Conservation (phyloP, 2,797 vertebrate genomes). For the Micromesistius poutassou region DNA sequence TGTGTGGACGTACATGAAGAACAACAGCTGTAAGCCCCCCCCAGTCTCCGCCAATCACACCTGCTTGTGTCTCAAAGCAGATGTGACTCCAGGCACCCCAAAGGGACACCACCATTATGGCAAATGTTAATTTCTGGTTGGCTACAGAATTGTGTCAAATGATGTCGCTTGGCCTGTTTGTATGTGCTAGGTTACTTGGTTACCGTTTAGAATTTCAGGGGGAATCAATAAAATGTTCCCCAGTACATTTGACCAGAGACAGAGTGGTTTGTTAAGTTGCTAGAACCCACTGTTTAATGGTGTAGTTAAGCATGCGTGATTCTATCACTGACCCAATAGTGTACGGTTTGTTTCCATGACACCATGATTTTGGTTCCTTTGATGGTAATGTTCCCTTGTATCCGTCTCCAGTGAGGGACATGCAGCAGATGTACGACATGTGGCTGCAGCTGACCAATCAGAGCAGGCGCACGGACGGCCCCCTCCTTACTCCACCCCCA, state of each 20-base stretch:
- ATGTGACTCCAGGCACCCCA: not conserved
- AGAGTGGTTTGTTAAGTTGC: not conserved
- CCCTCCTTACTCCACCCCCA: constrained; percentile 80
- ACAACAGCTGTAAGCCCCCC: constrained; percentile 88
- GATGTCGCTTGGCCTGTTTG: not conserved
- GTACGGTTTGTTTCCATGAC: not conserved
- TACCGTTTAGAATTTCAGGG: not conserved
- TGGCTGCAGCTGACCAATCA: constrained; percentile 96
- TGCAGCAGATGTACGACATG: constrained; percentile 98
- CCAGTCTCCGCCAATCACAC: not conserved
- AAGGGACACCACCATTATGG: not conserved
- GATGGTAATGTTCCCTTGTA: not conserved
- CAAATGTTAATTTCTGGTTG: not conserved
- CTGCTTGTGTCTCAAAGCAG: not conserved
- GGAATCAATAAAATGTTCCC: not conserved
- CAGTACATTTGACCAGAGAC: not conserved
- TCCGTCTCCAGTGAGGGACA: constrained; percentile 85
- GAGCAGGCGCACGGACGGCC: constrained; percentile 82
- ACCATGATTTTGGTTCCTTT: not conserved
- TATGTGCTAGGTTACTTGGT: not conserved
- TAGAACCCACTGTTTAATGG: not conserved
- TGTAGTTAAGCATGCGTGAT: not conserved
- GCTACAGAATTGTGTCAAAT: not conserved
- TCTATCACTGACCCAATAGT: not conserved
- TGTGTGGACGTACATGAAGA: constrained; percentile 99